Percentiles rank a stretch among this genome's conserved stretches.
Conservation (phyloP, 2,888 invertebrate species). For the Coleophora flavipennella region DNA sequence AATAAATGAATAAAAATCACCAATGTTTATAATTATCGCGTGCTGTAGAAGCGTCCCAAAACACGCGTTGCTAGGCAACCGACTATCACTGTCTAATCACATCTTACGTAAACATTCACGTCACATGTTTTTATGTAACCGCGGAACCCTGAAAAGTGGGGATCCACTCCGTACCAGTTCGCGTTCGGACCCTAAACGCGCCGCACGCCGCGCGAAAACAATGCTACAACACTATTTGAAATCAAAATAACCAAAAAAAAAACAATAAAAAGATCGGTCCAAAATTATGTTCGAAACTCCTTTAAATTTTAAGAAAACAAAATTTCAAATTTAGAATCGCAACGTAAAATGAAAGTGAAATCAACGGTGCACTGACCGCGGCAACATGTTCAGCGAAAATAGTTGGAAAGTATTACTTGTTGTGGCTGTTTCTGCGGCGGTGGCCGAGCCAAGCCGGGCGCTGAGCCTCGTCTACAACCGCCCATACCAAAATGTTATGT, state of each 20-base stretch:
- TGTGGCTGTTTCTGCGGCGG: slow-evolving; percentile 42
- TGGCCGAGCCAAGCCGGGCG: slow-evolving; percentile 56
- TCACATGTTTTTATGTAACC: slow-evolving; percentile 30
- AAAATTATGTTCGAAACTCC: not conserved
- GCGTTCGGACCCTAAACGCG: slow-evolving; percentile 21
- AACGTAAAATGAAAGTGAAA: slow-evolving; percentile 62
- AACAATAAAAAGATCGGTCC: not conserved
- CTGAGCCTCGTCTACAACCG: slow-evolving; percentile 48
- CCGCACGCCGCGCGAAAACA: slow-evolving; percentile 19
- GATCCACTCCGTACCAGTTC: slow-evolving; percentile 22
- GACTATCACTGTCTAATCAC: slow-evolving; percentile 16
- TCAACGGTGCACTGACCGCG: slow-evolving; percentile 53
- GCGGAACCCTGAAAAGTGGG: slow-evolving; percentile 20
- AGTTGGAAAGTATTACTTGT: slow-evolving; percentile 66
- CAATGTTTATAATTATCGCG: too few species aligned
- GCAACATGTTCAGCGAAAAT: slow-evolving; percentile 62
- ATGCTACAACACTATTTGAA: slow-evolving; percentile 1
- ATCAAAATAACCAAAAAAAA: slow-evolving; percentile 8
- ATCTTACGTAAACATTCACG: slow-evolving; percentile 27
- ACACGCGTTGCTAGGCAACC: slow-evolving; percentile 20
- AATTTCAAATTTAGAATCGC: slow-evolving; percentile 1
- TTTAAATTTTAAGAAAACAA: not conserved
- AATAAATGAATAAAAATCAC: not conserved
- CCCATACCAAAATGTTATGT: slow-evolving; percentile 49
- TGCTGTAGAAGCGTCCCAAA: slow-evolving; percentile 31